Conservation (phyloP, 2,888 invertebrate species). For the Drosophila barbarae region DNA sequence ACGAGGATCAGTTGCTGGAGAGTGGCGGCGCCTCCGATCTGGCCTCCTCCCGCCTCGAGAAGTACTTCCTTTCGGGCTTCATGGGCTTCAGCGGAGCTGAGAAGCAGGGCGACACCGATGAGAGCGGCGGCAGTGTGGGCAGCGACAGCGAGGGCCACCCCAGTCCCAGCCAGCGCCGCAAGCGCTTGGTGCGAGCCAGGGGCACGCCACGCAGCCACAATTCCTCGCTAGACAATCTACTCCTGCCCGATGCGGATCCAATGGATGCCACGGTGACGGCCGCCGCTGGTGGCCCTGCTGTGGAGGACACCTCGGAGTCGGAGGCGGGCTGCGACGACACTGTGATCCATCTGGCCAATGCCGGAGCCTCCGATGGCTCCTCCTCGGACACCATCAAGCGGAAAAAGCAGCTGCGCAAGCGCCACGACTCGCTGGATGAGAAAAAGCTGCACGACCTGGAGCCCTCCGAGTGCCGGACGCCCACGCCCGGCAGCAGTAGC, state of each 20-base stretch:
- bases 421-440: constrained; percentile 78
- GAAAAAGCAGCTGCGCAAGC: constrained; percentile 89
- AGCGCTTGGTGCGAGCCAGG: constrained; percentile 88
- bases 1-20: constrained; percentile 81
- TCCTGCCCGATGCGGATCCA: constrained; percentile 80
- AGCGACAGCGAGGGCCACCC: constrained; percentile 94
- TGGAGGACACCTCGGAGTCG: constrained; percentile 85
- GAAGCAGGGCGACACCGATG: constrained; percentile 85
- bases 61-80: constrained; percentile 92
- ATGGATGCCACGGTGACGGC: constrained; percentile 46
- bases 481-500: constrained; percentile 78
- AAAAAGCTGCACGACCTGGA: constrained; percentile 80
- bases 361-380: constrained; percentile 80
- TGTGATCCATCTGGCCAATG: constrained; percentile 84
- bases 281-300: constrained; percentile 78
- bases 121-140: constrained; percentile 87
- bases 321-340: constrained; percentile 84
- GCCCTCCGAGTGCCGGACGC: constrained; percentile 61
- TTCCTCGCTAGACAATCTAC: constrained; percentile 88
- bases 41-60: constrained; percentile 91
- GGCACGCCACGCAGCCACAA: constrained; percentile 91
- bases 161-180: constrained; percentile 91
- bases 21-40: constrained; percentile 84
- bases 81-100: constrained; percentile 88
- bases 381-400: constrained; percentile 87